Evolutionary conservation across 2,888 invertebrate genomes (phyloP), one percentile per base, ranked within the genome.

Genomic region (Drosophila crucigera): DNA sequence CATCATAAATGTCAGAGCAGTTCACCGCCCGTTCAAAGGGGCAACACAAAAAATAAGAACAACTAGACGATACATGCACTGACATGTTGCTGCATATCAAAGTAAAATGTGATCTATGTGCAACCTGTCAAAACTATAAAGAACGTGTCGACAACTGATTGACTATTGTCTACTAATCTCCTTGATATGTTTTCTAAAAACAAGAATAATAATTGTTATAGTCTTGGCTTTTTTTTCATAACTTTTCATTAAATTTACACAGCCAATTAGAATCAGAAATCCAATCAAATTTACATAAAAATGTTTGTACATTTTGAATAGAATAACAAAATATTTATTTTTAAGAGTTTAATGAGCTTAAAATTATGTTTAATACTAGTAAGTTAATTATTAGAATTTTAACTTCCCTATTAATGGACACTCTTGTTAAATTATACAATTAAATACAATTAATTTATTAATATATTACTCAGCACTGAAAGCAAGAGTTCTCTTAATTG

Each of bases 1-100:
- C 88, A 85, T 85, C 88, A 88, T 85, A 88, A 85, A 85, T 85
- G 85, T 88, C 88, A 78, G 72, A 64, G 50, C 47, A 65, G 66
- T 43, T 58, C 62, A 59, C 60, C 58, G 43, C 60, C 49, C 73
- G 31, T 47, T 16, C 47, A 35, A 59, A 54, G 43, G 41, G 47
- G n/a, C 22, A 37, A 43, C 54, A 58, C 41, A 58, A 67, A 53
- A 53, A 39, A 28, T n/a, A 33, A 31, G 22, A 54, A 72, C 53
- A 71, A 60, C 63, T 37, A 56, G 68, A 33, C 61, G 47, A 55
- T 67, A 55, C 67, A 69, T 68, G 35, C 53, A n/a, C 78, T 56
- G 69, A 75, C 75, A 78, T 54, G 58, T 67, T 75, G 61, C 55
- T 49, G 71, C 69, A 76, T 79, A 73, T 74, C 72, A 83, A 80